Evolutionary conservation across 2,888 invertebrate species (phyloP).

Genomic region (Campaea margaritaria): DNA sequence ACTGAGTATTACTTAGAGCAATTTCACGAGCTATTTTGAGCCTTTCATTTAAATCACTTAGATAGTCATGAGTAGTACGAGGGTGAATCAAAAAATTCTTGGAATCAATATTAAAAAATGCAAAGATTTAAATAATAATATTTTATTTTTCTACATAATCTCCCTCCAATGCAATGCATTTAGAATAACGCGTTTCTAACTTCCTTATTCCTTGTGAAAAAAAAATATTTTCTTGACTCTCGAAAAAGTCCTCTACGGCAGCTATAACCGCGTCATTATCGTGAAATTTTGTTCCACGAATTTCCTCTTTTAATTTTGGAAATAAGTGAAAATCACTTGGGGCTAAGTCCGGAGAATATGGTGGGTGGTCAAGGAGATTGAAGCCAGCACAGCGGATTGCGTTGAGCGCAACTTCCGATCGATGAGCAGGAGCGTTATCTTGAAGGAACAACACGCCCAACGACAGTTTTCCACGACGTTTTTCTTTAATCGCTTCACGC

Average conservation of each 20-base stretch:
- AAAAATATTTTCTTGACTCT: not conserved
- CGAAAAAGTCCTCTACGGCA: not conserved
- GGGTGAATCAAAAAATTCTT: not conserved
- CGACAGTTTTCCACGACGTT: too few species aligned
- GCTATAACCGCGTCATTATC: not conserved
- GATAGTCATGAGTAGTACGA: conserved; percentile 42
- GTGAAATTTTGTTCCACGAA: not conserved
- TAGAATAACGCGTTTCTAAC: not conserved
- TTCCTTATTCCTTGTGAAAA: not conserved
- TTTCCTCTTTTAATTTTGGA: not conserved
- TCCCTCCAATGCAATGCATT: not conserved
- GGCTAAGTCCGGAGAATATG: not conserved
- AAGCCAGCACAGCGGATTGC: not conserved
- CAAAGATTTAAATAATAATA: not conserved
- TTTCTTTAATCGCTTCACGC: too few species aligned
- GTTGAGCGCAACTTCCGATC: not conserved
- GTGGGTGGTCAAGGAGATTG: not conserved
- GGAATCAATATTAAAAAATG: not conserved
- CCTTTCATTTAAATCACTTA: conserved; percentile 48
- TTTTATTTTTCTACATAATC: not conserved
- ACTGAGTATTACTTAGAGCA: conserved; percentile 28
- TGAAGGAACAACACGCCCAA: too few species aligned
- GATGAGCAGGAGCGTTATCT: too few species aligned
- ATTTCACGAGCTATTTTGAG: conserved; percentile 44
- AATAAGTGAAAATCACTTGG: not conserved